Percentiles rank a stretch among this genome's conserved stretches.
phyloP scores from a whole-genome alignment of 1,140 invertebrate species.

The Phthorimaea operculella region DNA sequence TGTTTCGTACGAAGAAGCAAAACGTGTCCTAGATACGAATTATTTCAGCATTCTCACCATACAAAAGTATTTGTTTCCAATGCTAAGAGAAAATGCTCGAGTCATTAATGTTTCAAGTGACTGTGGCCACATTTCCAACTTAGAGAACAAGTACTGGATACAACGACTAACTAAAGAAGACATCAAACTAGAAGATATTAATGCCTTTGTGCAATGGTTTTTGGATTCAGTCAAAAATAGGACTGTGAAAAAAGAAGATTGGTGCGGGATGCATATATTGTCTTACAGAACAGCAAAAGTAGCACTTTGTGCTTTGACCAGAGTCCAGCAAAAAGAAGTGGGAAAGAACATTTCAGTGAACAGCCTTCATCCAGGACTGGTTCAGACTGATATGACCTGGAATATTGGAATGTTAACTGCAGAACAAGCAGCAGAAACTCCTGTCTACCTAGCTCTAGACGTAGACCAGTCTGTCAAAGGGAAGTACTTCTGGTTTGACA shows the following conservation, averaged over 20 bases:
- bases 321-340: constrained; percentile 72
- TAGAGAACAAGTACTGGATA: constrained; percentile 67
- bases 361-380: constrained; percentile 74
- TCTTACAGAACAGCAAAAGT: constrained; percentile 78
- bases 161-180: constrained; percentile 62
- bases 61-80: constrained; percentile 74
- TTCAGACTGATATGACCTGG: constrained; percentile 78
- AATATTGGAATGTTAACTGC: constrained; percentile 73
- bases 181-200: constrained; percentile 69
- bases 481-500: constrained; percentile 57
- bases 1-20: constrained; percentile 73
- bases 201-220: constrained; percentile 73
- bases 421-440: constrained; percentile 70
- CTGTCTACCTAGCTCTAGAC: constrained; percentile 47
- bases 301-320: constrained; percentile 71
- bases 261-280: constrained; percentile 53
- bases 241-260: constrained; percentile 53
- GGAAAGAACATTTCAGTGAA: constrained; percentile 73
- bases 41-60: constrained; percentile 72
- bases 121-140: constrained; percentile 70
- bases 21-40: constrained; percentile 74
- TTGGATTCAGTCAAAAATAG: constrained; percentile 55
- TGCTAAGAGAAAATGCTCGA: constrained; percentile 73
- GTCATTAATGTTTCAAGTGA: constrained; percentile 81
- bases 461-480: constrained; percentile 45